A percentile compares a stretch with the other conserved stretches of the same genome.
Conservation (phyloP, 2,113 vertebrate species). For the Pachycephala philippinensis region DNA sequence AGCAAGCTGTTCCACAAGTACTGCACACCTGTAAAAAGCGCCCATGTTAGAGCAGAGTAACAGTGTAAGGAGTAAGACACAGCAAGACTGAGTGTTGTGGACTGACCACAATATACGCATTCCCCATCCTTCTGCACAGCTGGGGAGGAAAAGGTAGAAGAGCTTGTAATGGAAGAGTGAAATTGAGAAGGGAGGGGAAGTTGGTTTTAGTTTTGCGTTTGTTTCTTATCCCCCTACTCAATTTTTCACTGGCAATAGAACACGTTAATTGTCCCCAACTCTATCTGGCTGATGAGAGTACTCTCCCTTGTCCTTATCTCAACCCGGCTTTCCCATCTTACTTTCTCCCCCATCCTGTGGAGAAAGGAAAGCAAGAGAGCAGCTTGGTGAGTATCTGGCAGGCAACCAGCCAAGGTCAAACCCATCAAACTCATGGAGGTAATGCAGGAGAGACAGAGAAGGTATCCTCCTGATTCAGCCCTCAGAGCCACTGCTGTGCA, state of each 20-base stretch:
- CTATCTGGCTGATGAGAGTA: background rate
- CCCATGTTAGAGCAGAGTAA: background rate
- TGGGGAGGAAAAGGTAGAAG: background rate
- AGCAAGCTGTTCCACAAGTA: background rate
- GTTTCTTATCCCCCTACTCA: background rate
- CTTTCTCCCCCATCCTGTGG: background rate
- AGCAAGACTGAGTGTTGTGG: background rate
- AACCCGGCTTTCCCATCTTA: background rate
- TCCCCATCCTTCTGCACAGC: background rate
- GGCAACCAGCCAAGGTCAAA: background rate
- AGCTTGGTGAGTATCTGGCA: background rate
- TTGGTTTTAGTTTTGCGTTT: background rate
- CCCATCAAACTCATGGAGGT: background rate
- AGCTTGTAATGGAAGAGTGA: background rate
- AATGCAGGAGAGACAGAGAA: background rate
- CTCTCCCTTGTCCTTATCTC: background rate
- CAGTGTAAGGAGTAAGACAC: background rate
- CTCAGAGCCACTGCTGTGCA: background rate
- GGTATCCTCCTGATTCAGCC: background rate
- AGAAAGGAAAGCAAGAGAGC: background rate
- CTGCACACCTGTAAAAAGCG: background rate
- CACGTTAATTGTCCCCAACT: background rate
- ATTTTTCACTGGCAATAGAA: background rate
- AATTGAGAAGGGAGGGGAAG: background rate
- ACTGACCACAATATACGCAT: background rate